Base-by-base conservation (phyloP, 2,888 invertebrate species). In the Drosophila ochracea region DNA sequence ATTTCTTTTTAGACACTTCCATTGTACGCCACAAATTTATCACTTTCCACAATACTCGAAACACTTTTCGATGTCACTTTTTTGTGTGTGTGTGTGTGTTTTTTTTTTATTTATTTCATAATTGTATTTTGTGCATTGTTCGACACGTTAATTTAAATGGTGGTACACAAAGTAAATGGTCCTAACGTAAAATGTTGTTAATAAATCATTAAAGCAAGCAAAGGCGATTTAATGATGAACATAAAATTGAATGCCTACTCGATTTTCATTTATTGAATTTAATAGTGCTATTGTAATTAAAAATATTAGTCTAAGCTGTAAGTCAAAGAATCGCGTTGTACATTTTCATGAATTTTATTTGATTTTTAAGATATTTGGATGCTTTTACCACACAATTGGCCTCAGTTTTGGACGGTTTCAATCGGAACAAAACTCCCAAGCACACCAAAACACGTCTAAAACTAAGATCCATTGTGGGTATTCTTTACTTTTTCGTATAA, bases 361-460 rank as follows among this genome's bases (percentile, higher is more conserved):
- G 11, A 6, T 49, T 55, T 43, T 11, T 6, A 19, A 25, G 13
- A 19, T 53, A 33, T 49, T 35, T 67, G 60, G 80, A 65, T 73
- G 85, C 54, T 75, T 68, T 21, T 31, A 85, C 91, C 87, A 65
- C 89, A 89, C 79, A 91, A 86, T 89, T 80, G 89, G 93, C 93
- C 93, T 93, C 93, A 93, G 93, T 93, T 93, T 93, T 93, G 93
- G 93, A 93, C 93, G 93, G 93, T 93, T 93, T 93, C 93, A 93
- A 93, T 93, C 90, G 93, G 92, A 93, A 90, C 90, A 82, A 70
- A 82, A 82, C 83, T 91, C 91, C 92, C 82, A 90, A 75, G 85
- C 92, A 93, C 93, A 93, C 93, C 93, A 93, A 93, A 93, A 93
- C 93, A 93, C 93, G 93, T 93, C 93, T 91, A 93, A 93, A 93